phyloP scores from a whole-genome alignment of 2,888 invertebrate species.

The Pyrocoelia pectoralis region DNA sequence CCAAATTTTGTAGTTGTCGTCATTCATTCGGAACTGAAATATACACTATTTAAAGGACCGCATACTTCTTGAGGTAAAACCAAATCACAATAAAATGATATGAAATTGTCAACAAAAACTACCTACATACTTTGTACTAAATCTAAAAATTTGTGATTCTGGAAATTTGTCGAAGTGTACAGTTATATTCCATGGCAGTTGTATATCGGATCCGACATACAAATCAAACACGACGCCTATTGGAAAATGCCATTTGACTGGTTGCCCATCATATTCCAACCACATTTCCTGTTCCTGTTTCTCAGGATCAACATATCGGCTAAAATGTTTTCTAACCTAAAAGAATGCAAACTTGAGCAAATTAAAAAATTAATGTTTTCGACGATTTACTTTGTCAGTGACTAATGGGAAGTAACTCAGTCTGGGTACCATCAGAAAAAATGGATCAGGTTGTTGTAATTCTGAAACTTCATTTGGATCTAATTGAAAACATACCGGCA shows the following conservation, averaged over 20 bases:
- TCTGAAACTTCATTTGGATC: conserved; percentile 89
- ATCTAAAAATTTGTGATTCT: conserved; percentile 85
- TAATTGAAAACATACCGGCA: conserved; percentile 92
- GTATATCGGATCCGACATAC: conserved; percentile 68
- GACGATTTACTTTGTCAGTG: conserved; percentile 82
- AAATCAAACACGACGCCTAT: conserved; percentile 94
- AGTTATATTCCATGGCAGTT: conserved; percentile 91
- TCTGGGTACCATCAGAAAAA: conserved; percentile 92
- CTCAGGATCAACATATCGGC: conserved; percentile 80
- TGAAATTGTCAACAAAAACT: too few species aligned
- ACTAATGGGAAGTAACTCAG: conserved; percentile 94
- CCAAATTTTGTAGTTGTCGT: too few species aligned
- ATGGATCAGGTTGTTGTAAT: conserved; percentile 90
- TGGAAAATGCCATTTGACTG: conserved; percentile 89
- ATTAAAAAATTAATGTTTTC: conserved; percentile 20
- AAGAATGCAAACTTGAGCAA: conserved; percentile 44
- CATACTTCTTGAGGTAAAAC: too few species aligned
- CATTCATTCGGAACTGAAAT: too few species aligned
- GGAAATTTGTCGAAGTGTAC: conserved; percentile 97
- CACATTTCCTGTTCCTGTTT: conserved; percentile 90
- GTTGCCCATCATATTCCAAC: conserved; percentile 91
- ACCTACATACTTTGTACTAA: conserved; percentile 80
- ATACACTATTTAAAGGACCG: too few species aligned
- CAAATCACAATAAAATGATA: conserved; percentile 19
- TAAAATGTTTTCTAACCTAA: conserved; percentile 88